Evolutionary conservation across 2,113 vertebrate species (phyloP), one percentile per base, ranked within the genome.

Genomic region (Eurystomus gularis): DNA sequence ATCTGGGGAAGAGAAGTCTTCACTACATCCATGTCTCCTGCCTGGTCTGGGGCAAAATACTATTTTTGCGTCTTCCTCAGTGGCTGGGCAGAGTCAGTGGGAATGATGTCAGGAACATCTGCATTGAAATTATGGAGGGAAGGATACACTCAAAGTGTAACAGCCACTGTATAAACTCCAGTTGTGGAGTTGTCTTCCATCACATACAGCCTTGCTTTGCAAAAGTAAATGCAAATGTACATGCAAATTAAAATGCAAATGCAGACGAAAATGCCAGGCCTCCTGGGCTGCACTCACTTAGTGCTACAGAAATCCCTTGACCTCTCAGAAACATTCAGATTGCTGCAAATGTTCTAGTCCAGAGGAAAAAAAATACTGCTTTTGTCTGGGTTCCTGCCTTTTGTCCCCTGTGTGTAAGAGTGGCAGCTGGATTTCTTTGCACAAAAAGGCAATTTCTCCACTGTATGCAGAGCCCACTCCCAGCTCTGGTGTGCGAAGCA

Each of bases 191-290:
- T 83, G 62, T 65, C 39, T 92, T 86, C 46, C 33, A 24, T 39
- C 58, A 55, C 71, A 66, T 6, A 79, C 48, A 90, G 70, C 29
- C 26, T 83, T 72, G 51, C n/a, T 1, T 0, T 69, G 80, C 62
- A 68, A 71, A 96, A 71, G 17, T 44, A 94, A 88, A 94, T 90
- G 88, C 58, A 91, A 94, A 96, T 94, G 46, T 19, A 21, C 13
- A 81, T 39, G 76, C 54, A 95, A 94, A 96, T 94, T 82, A 48
- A 86, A 95, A 90, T 93, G 88, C 54, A 89, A 95, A 96, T 80
- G 15, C 3, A 73, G 91, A 86, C 0, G 0, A 72, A 96, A 97
- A 97, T 87, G 69, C 66, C 92, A 93, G 68, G 71, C 72, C 93
- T 81, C 82, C 40, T 95, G 86, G 72, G 82, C n/a, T 57, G 29